Evolutionary conservation across 35 echinoderm and acorn worm species (phyloP).

Genomic region (Apostichopus parvimensis): DNA sequence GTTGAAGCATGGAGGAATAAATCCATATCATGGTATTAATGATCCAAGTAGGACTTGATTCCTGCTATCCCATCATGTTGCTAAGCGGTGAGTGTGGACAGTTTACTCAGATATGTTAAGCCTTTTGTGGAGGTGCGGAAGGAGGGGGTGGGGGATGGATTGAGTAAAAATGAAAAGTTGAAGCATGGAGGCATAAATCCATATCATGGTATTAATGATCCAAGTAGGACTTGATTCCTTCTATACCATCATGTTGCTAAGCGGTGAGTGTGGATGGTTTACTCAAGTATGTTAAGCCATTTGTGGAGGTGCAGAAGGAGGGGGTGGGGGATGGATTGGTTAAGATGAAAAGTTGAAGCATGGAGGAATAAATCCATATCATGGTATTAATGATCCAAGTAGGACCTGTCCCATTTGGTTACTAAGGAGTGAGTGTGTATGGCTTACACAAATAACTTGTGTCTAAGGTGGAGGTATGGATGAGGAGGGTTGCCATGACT

Average conservation of each 20-base stretch:
- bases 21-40: no score
- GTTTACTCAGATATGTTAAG: background rate
- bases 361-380: no score
- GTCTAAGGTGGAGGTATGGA: no score
- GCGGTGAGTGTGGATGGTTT: no score
- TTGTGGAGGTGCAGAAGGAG: no score
- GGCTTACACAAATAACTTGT: no score
- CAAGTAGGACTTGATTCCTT: slow-evolving; percentile 54
- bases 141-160: background rate
- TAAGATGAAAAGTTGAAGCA: background rate
- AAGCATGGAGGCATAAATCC: background rate
- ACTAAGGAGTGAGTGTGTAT: no score
- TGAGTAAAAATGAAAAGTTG: background rate
- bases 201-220: background rate
- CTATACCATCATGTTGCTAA: slow-evolving; percentile 89
- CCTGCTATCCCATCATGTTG: slow-evolving; percentile 91
- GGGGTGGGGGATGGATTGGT: background rate
- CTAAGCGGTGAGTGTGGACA: slow-evolving; percentile 79
- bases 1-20: background rate
- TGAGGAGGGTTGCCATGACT: no score
- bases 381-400: no score
- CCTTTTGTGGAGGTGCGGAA: background rate
- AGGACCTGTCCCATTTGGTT: no score
- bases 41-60: slow-evolving; percentile 71
- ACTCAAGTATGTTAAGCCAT: no score